Percentiles rank a stretch among this genome's conserved stretches.
Evolutionary conservation across 2,888 invertebrate genomes (phyloP).

Genomic region (Gisinianus flammeolus): DNA sequence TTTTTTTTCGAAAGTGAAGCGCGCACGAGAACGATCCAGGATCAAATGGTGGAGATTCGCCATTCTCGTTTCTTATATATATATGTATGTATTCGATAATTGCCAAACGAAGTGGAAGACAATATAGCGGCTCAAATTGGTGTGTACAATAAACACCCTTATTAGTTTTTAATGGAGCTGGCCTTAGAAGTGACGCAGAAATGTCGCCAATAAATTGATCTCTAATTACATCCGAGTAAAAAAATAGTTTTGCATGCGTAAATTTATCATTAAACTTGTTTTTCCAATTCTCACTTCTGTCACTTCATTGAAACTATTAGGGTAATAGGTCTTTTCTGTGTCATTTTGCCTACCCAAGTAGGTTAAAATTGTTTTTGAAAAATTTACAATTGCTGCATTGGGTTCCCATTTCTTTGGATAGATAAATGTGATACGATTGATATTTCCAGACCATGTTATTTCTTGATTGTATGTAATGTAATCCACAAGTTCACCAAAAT

Average conservation of each 20-base stretch:
- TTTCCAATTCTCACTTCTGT: too few species aligned
- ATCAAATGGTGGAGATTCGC: neutral
- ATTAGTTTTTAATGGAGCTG: neutral
- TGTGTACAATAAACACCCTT: neutral
- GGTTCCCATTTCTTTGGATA: too few species aligned
- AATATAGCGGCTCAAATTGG: neutral
- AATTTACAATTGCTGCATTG: too few species aligned
- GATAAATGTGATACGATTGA: too few species aligned
- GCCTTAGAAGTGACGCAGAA: neutral
- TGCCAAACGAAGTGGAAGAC: neutral
- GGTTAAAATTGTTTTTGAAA: too few species aligned
- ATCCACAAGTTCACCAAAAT: neutral
- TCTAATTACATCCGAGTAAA: neutral
- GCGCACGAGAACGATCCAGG: slow-evolving; percentile 8
- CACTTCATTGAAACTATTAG: too few species aligned
- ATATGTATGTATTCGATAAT: neutral
- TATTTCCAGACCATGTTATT: too few species aligned
- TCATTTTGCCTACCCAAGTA: too few species aligned
- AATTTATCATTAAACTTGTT: too few species aligned
- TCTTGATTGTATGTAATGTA: neutral
- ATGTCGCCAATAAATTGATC: slow-evolving; percentile 10
- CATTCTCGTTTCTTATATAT: slow-evolving; percentile 11
- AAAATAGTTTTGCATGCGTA: neutral
- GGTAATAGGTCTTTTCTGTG: too few species aligned
- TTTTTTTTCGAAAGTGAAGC: slow-evolving; percentile 9